Percentiles rank a stretch among this genome's conserved stretches.
These are phyloP conservation scores for Allacma fusca DNA, from an alignment of 2,888 invertebrate genomes.

Conservation along the genomic window DNA sequence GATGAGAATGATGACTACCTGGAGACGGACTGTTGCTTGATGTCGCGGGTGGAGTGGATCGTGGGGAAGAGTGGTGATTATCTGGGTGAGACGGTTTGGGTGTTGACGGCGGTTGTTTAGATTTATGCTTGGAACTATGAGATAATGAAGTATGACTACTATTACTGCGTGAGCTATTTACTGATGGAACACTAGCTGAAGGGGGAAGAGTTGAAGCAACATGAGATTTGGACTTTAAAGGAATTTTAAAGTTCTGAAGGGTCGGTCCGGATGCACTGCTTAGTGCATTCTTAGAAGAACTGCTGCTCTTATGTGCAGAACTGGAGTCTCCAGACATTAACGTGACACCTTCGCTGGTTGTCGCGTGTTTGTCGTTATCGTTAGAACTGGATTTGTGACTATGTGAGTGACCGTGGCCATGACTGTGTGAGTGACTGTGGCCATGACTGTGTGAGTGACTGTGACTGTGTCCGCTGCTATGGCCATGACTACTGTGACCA, in stretches of 20 bases:
- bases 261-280: background rate
- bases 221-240: constrained; percentile 45
- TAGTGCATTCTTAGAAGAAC: background rate
- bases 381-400: constrained; percentile 4
- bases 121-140: constrained; percentile 16
- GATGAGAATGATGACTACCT: constrained; percentile 39
- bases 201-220: constrained; percentile 30
- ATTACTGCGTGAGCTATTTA: background rate
- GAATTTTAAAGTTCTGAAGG: constrained; percentile 44
- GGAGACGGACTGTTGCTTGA: background rate
- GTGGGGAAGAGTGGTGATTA: constrained; percentile 18
- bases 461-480: constrained; percentile 16
- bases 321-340: background rate
- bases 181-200: background rate
- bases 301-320: background rate
- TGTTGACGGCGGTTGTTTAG: background rate
- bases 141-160: background rate
- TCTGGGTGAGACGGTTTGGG: background rate
- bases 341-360: background rate
- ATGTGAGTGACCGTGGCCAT: constrained; percentile 5
- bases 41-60: constrained; percentile 36
- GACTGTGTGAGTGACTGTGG: background rate
- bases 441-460: constrained; percentile 16
- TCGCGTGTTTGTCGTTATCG: constrained; percentile 9
- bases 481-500: background rate